These are phyloP conservation scores for Cephus nigrinus DNA, from an alignment of 2,888 invertebrate genomes.

Conservation along the genomic window DNA sequence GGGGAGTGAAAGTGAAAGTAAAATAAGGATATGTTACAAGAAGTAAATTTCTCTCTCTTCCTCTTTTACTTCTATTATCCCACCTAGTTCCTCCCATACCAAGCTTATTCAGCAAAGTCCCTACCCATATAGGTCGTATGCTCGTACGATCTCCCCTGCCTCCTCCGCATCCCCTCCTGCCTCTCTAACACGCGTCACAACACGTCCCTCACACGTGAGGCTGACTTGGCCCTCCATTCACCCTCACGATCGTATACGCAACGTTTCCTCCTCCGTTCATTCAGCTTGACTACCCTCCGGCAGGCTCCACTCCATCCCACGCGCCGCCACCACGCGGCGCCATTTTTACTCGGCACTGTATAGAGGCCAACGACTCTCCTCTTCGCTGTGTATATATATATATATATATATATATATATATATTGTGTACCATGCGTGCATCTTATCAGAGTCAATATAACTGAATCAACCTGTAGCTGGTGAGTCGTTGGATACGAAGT, in stretches of 20 bases:
- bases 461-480: too few relatives aligned
- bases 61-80: constrained; percentile 8
- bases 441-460: too few relatives aligned
- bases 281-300: constrained; percentile 41
- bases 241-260: constrained; percentile 39
- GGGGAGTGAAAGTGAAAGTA: constrained; percentile 9
- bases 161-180: constrained; percentile 18
- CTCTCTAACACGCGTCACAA: not conserved
- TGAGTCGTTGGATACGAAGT: too few relatives aligned
- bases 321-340: constrained; percentile 42
- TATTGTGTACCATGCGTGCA: constrained; percentile 3
- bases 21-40: constrained; percentile 16
- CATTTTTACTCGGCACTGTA: constrained; percentile 23
- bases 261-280: constrained; percentile 42
- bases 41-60: constrained; percentile 23
- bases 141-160: constrained; percentile 20
- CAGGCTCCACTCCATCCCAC: constrained; percentile 6
- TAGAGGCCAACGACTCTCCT: constrained; percentile 18
- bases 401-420: constrained; percentile 8
- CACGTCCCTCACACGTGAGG: constrained; percentile 37
- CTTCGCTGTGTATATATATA: not conserved
- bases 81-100: too few relatives aligned
- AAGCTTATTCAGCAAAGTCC: too few relatives aligned
- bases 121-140: constrained; percentile 8
- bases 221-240: constrained; percentile 44